These are phyloP conservation scores for Eulemur rubriventer DNA, from an alignment of 2,797 vertebrate species.

Conservation along the genomic window DNA sequence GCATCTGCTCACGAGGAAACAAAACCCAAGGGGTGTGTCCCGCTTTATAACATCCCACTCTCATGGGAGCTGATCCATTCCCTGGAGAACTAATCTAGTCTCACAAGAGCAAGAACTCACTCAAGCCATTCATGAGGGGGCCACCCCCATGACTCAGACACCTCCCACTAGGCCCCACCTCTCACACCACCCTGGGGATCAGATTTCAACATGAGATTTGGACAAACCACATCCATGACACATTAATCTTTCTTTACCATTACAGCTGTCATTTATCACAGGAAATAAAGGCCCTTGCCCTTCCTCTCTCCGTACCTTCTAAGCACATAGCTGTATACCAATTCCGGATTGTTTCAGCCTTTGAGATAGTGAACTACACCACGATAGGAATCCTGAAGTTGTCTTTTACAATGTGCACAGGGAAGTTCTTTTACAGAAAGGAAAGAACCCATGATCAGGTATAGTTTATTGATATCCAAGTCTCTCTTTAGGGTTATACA, in stretches of 20 bases:
- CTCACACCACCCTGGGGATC: neutral
- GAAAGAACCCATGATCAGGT: neutral
- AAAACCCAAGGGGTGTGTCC: neutral
- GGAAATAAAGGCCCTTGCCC: too few species aligned
- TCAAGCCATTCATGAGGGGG: neutral
- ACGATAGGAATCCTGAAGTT: neutral
- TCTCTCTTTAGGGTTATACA: neutral
- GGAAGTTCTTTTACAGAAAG: neutral
- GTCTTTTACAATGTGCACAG: neutral
- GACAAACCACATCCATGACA: neutral
- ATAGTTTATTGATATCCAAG: neutral
- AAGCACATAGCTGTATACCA: neutral
- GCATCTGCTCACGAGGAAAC: neutral
- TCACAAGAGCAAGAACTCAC: neutral
- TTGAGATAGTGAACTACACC: neutral
- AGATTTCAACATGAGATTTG: neutral
- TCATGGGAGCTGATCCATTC: neutral
- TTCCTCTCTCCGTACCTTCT: neutral
- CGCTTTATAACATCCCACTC: neutral
- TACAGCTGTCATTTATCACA: neutral
- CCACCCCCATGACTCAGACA: neutral
- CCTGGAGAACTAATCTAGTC: neutral
- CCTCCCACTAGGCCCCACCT: neutral
- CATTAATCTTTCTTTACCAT: neutral
- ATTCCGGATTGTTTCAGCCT: neutral